Evolutionary conservation across 2,888 invertebrate species (phyloP).

Genomic region (Drosophila mayaguana): DNA sequence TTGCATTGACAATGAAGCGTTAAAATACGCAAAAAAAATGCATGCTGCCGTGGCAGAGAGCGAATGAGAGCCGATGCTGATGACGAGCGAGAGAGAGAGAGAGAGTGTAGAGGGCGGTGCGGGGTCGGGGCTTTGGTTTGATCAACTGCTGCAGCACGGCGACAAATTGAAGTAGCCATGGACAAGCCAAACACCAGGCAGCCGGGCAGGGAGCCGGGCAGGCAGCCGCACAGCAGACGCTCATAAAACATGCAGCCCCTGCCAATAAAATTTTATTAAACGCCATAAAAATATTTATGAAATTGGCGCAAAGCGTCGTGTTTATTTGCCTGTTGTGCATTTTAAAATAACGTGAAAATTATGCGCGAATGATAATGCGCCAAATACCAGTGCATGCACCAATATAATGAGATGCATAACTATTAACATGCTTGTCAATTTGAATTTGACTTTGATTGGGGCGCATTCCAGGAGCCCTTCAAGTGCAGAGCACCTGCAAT

Average conservation of each 20-base stretch:
- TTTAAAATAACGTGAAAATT: conserved; percentile 74
- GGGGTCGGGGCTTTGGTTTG: conserved; percentile 35
- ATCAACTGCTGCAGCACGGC: conserved; percentile 64
- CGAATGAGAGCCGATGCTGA: conserved; percentile 6
- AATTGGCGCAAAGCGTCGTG: conserved; percentile 71
- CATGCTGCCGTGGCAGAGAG: conserved; percentile 37
- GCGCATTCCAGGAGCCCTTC: conserved; percentile 2
- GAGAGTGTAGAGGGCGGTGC: conserved; percentile 1
- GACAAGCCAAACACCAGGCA: conserved; percentile 8
- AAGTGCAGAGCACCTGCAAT: too few relatives aligned
- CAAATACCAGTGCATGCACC: conserved; percentile 32
- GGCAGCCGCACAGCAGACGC: conserved; percentile 32
- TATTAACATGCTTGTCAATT: conserved; percentile 22
- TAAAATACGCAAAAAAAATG: conserved; percentile 67
- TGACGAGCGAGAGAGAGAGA: neutral
- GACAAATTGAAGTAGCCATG: conserved; percentile 69
- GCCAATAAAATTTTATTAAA: conserved; percentile 78
- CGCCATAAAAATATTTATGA: conserved; percentile 79
- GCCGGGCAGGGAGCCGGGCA: neutral
- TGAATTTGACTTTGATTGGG: conserved; percentile 34
- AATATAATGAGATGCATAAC: conserved; percentile 38
- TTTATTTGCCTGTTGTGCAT: conserved; percentile 68
- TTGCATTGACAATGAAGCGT: conserved; percentile 69
- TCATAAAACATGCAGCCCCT: conserved; percentile 60
- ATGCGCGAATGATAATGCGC: conserved; percentile 56